Base-by-base conservation (phyloP, 1,140 invertebrate genomes). In the Plectrocnemia conspersa region DNA sequence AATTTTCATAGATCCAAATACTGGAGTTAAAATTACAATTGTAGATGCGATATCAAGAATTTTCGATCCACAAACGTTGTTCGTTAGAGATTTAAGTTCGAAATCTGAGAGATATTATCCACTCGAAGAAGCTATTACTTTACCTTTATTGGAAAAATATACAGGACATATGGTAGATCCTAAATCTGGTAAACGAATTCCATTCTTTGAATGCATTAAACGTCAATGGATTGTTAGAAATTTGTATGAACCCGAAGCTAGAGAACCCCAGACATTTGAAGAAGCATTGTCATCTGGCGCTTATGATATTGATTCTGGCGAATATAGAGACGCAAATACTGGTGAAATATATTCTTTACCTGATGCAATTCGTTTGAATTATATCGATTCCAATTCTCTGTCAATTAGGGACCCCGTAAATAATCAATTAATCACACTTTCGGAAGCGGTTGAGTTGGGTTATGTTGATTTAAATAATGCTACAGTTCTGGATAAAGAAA, bases 131-230 rank as follows among this genome's bases (percentile, higher is more conserved):
- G 90, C 90, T 3, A 76, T 94, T 16, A 77, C 83, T 45, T 76
- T 79, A 58, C 82, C 83, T 1, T 66, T 92, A 15, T 78, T 94
- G 44, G 85, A 93, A 70, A 79, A 81, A 65, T 80, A 82, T 52
- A 79, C 81, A 1, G 89, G 89, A 6, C 79, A 88, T 62, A 86
- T 93, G 80, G 81, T 91, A 3, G 87, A 95, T 75, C 82, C 84
- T 7, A 84, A 85, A 68, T 88, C 82, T 18, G 89, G 89, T 6
- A 83, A 86, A 66, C 79, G 82, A 44, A 79, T 93, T 32, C 80
- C 86, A 3, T 91, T 94, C 70, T 85, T 91, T 70, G 86, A 93
- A 66, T 91, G 90, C 56, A 78, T 93, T 27, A 80, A 86, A 64
- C 69, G 81, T 33, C 79, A 79, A 29, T 82, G 83, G 79, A 84